A percentile compares a stretch with the other conserved stretches of the same genome.
Evolutionary conservation across 2,113 vertebrate genomes (phyloP).

Genomic region (Aldabrachelys gigantea): DNA sequence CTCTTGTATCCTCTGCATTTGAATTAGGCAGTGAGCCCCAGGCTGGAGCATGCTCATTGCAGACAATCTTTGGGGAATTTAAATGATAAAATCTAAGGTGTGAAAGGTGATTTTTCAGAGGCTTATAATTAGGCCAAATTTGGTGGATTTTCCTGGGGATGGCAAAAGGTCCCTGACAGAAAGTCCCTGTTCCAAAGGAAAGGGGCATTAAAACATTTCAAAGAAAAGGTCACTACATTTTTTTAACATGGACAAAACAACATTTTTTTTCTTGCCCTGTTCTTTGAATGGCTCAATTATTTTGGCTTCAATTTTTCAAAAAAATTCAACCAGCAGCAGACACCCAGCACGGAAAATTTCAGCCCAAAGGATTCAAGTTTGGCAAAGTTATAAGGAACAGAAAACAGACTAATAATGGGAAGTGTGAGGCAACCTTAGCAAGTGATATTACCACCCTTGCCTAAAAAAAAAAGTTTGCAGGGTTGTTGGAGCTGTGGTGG

Average conservation of each 20-base stretch:
- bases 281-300: background rate
- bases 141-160: background rate
- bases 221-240: background rate
- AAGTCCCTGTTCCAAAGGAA: background rate
- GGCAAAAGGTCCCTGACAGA: background rate
- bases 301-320: background rate
- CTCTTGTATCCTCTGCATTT: background rate
- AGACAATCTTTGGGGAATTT: background rate
- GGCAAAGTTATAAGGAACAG: background rate
- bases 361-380: background rate
- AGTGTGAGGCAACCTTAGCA: background rate
- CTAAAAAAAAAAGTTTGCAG: background rate
- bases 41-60: background rate
- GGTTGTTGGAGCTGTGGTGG: background rate
- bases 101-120: background rate
- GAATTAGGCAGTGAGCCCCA: background rate
- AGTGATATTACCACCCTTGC: background rate
- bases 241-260: background rate
- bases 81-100: background rate
- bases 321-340: background rate
- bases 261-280: rapidly evolving
- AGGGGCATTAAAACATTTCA: background rate
- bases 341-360: background rate
- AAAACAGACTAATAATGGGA: background rate
- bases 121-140: background rate